Evolutionary conservation across 2,797 vertebrate genomes (phyloP).

Genomic region (Pygocentrus nattereri): DNA sequence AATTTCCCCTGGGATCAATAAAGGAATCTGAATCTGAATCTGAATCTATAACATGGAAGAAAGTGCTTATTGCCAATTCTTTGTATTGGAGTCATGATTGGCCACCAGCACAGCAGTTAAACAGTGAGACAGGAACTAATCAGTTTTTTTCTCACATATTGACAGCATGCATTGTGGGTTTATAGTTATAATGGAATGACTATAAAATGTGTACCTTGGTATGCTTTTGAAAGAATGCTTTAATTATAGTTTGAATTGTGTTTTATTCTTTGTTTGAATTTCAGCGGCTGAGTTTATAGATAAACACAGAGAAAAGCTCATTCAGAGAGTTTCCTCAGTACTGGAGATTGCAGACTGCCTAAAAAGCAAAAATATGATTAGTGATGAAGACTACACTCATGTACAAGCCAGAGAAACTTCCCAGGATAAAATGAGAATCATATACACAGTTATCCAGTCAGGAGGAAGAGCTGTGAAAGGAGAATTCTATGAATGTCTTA

Average conservation of each 20-base stretch:
- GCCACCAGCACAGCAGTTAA: background rate
- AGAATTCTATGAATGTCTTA: constrained; percentile 16
- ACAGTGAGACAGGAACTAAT: background rate
- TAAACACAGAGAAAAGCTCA: constrained; percentile 17
- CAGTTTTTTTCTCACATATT: background rate
- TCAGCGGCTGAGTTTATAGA: constrained; percentile 42
- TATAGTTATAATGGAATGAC: no score
- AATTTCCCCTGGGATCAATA: no score
- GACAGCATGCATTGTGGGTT: background rate
- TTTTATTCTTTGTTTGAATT: background rate
- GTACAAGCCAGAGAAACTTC: background rate
- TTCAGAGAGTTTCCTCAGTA: constrained; percentile 13
- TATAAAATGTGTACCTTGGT: no score
- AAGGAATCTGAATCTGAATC: no score
- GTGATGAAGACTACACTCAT: constrained; percentile 6
- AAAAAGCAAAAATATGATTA: constrained; percentile 7
- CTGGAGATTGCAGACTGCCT: constrained; percentile 44
- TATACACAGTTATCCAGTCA: background rate
- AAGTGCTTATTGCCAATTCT: background rate
- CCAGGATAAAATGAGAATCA: background rate
- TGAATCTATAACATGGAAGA: background rate
- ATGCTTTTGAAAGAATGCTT: no score
- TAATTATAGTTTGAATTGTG: no score
- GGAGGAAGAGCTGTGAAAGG: background rate
- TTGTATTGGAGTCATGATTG: background rate